Evolutionary conservation across 2,888 invertebrate genomes (phyloP).

Genomic region (Harpalus rufipes): DNA sequence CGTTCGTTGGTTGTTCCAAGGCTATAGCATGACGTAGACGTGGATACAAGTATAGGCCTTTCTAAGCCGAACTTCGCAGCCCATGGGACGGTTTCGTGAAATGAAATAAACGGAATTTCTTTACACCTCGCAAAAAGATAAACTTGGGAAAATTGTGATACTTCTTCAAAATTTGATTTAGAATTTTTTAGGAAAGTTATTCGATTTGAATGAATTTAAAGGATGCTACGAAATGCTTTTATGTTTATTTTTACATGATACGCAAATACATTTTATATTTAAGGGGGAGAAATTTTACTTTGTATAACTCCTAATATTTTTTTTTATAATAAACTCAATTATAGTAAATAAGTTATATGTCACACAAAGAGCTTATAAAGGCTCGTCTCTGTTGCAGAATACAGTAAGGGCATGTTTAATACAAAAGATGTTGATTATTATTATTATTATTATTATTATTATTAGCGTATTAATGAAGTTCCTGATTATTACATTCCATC

Average conservation of each 20-base stretch:
- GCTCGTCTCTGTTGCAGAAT: too few species aligned
- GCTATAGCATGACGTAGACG: neutral
- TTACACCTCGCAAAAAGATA: constrained; percentile 39
- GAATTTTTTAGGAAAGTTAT: constrained; percentile 3
- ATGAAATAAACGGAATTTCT: constrained; percentile 60
- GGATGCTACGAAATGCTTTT: neutral
- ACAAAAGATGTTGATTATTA: too few species aligned
- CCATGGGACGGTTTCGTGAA: constrained; percentile 49
- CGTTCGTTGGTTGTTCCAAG: constrained; percentile 1
- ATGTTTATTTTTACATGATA: neutral
- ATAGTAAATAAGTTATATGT: too few species aligned
- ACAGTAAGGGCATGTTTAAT: too few species aligned
- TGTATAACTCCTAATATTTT: too few species aligned
- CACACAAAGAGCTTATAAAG: too few species aligned
- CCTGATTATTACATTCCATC: too few species aligned
- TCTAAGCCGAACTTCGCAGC: constrained; percentile 25
- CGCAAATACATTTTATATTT: neutral
- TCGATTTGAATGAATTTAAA: constrained; percentile 33
- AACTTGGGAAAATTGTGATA: constrained; percentile 40
- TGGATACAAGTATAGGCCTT: neutral
- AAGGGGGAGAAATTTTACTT: neutral
- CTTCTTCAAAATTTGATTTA: constrained; percentile 40
- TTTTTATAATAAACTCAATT: too few species aligned
- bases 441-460: too few species aligned
- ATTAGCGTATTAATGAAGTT: too few species aligned